Percentiles rank a stretch among this genome's conserved stretches.
Evolutionary conservation across 2,113 vertebrate species (phyloP).

Genomic region (Cyprinodon variegatus): DNA sequence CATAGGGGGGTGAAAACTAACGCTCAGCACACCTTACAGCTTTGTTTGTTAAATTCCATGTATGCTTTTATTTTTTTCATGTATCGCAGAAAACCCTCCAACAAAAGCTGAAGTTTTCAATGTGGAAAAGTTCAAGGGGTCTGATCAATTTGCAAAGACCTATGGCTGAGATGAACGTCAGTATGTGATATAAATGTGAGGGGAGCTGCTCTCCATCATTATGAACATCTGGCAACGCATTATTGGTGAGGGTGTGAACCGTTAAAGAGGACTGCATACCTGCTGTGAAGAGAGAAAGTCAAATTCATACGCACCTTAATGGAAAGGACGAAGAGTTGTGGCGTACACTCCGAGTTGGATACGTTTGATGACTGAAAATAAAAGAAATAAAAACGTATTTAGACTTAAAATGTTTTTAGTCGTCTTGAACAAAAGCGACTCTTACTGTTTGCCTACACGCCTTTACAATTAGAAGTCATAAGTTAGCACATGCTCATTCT

Average conservation of each 20-base stretch:
- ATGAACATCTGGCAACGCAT: slow-evolving; percentile 15
- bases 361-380: slow-evolving; percentile 87
- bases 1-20: neutral
- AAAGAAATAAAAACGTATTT: slow-evolving; percentile 37
- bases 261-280: slow-evolving; percentile 19
- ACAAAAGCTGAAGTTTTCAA: neutral
- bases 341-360: slow-evolving; percentile 86
- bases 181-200: slow-evolving; percentile 24
- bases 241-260: slow-evolving; percentile 44
- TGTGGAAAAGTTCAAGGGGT: neutral
- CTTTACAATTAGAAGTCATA: neutral
- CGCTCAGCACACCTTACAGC: neutral
- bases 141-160: neutral
- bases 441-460: slow-evolving; percentile 1
- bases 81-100: neutral
- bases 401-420: slow-evolving; percentile 20
- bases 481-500: slow-evolving; percentile 32
- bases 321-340: slow-evolving; percentile 90
- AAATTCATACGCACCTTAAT: slow-evolving; percentile 82
- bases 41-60: neutral
- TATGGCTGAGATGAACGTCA: neutral
- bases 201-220: slow-evolving; percentile 8
- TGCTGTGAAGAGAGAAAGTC: neutral
- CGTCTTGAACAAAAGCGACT: slow-evolving; percentile 16
- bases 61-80: neutral